Percentiles rank a stretch among this genome's conserved stretches.
These are phyloP conservation scores for Pelvicachromis taeniatus DNA, from an alignment of 2,113 vertebrate genomes.

Conservation along the genomic window DNA sequence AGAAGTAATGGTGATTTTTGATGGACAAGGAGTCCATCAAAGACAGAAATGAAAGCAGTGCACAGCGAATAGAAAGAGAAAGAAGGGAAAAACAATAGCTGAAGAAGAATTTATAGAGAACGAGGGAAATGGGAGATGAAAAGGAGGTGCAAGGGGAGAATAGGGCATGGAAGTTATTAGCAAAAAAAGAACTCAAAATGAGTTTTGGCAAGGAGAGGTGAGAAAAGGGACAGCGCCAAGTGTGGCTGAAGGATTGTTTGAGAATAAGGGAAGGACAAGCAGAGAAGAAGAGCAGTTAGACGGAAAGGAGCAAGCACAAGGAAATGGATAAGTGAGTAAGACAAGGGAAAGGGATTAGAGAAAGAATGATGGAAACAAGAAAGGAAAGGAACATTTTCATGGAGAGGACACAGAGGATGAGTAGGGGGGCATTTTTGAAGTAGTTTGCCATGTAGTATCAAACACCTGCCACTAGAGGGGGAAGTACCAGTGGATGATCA, in stretches of 20 bases:
- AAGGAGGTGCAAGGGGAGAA: background rate
- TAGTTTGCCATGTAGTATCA: background rate
- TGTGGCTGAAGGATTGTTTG: conserved; percentile 20
- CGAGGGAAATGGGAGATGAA: background rate
- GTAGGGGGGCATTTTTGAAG: background rate
- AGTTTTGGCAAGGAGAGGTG: background rate
- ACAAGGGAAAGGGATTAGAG: conserved; percentile 9
- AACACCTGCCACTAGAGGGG: conserved; percentile 21
- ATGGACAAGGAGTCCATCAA: background rate
- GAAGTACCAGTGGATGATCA: background rate
- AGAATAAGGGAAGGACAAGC: conserved; percentile 12
- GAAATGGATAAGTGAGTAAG: background rate
- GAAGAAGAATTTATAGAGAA: background rate
- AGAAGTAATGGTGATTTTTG: background rate
- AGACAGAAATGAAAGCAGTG: background rate
- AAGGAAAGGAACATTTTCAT: background rate
- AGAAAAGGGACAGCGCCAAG: conserved; percentile 4
- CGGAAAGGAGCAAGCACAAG: background rate
- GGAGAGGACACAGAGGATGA: background rate
- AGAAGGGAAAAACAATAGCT: background rate
- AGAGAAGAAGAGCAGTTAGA: background rate
- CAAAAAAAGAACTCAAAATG: background rate
- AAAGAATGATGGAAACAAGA: background rate
- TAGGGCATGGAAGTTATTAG: background rate
- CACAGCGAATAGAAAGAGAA: background rate